These are phyloP conservation scores for Apostichopus leukothele DNA, from an alignment of 53 echinoderm and acorn worm species.

Conservation along the genomic window DNA sequence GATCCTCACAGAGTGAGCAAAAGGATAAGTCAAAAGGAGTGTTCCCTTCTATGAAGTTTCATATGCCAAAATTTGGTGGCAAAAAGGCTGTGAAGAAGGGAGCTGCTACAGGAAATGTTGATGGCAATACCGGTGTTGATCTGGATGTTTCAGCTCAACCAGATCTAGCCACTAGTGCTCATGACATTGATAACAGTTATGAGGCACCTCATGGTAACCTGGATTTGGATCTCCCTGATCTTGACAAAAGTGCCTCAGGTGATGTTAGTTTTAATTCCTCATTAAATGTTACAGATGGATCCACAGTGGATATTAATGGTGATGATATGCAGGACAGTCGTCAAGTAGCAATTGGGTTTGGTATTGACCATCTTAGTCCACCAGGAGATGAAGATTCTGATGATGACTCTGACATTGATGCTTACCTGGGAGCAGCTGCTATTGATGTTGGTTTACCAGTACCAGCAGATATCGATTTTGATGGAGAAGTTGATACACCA, in stretches of 20 bases:
- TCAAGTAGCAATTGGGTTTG: neutral
- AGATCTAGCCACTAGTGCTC: neutral
- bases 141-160: constrained; percentile 4
- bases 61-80: constrained; percentile 9
- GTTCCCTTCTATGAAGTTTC: constrained; percentile 19
- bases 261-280: neutral
- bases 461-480: neutral
- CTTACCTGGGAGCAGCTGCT: constrained; percentile 15
- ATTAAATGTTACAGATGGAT: neutral
- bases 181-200: neutral
- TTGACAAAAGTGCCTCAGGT: neutral
- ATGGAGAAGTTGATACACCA: neutral
- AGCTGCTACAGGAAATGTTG: neutral
- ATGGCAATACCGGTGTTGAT: neutral
- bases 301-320: neutral
- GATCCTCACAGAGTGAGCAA: neutral
- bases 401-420: constrained; percentile 43
- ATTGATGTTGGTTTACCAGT: neutral
- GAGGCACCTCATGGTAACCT: neutral
- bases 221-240: neutral
- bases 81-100: neutral
- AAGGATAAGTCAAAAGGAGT: neutral
- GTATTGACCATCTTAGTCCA: neutral
- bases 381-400: neutral
- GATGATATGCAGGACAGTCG: neutral